These are phyloP conservation scores for Andrena minutula DNA, from an alignment of 2,888 invertebrate species.

Conservation along the genomic window DNA sequence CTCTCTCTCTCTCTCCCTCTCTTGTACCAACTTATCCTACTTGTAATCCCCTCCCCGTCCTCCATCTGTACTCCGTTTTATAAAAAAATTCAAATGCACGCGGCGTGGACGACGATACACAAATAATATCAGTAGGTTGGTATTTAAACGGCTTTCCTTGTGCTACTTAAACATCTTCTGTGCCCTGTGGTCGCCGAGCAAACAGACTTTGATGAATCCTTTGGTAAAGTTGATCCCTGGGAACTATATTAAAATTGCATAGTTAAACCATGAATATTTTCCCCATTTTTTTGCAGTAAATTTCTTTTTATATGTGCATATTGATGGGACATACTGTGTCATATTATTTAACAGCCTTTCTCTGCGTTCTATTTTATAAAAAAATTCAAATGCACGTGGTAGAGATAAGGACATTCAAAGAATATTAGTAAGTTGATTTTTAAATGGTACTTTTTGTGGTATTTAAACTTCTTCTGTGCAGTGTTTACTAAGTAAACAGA, in stretches of 20 bases:
- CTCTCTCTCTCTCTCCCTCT: no score
- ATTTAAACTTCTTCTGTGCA: no score
- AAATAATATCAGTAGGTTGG: background rate
- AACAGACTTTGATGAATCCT: background rate
- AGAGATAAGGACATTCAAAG: no score
- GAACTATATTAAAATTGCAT: background rate
- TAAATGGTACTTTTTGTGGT: no score
- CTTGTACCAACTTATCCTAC: constrained; percentile 20
- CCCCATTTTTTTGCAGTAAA: no score
- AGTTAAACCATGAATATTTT: no score
- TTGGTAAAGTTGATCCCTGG: background rate
- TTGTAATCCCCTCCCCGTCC: constrained; percentile 4
- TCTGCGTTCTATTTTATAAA: background rate
- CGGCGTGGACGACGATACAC: background rate
- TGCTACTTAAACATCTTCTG: background rate
- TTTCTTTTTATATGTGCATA: no score
- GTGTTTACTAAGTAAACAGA: no score
- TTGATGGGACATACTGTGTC: no score
- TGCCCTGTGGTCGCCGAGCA: background rate
- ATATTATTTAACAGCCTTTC: no score
- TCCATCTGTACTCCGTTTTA: background rate
- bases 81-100: background rate
- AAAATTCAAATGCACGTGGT: no score
- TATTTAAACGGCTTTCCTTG: background rate
- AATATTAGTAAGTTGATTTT: no score